phyloP scores from a whole-genome alignment of 2,113 vertebrate species.

The Sturnus vulgaris region DNA sequence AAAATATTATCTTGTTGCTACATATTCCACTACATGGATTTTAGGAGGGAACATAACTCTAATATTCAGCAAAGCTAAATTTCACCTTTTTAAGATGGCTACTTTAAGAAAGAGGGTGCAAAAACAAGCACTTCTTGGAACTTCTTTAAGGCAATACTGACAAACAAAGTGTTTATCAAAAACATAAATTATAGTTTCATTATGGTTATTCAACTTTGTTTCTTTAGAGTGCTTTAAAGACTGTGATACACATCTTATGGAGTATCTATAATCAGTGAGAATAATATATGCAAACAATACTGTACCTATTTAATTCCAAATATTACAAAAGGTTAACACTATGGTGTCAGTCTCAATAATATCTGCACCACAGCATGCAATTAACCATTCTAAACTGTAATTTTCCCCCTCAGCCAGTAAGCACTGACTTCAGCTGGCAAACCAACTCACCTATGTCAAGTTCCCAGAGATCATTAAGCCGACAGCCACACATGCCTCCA shows the following conservation, averaged over 20 bases:
- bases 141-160: background rate
- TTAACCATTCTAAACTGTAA: background rate
- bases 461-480: constrained; percentile 92
- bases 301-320: background rate
- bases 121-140: background rate
- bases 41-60: background rate
- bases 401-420: background rate
- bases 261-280: background rate
- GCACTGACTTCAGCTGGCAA: background rate
- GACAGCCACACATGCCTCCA: constrained; percentile 92
- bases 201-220: background rate
- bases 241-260: background rate
- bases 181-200: background rate
- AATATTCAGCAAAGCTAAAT: background rate
- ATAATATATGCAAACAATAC: background rate
- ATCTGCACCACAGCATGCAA: background rate
- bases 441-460: constrained; percentile 87
- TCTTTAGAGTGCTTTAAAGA: background rate
- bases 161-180: background rate
- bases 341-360: background rate
- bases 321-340: background rate
- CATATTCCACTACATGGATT: background rate
- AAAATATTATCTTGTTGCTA: background rate
- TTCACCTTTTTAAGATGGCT: background rate
- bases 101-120: background rate